A percentile compares a stretch with the other conserved stretches of the same genome.
Conservation (phyloP, 2,888 invertebrate genomes). For the Dicranocentrus wangi region DNA sequence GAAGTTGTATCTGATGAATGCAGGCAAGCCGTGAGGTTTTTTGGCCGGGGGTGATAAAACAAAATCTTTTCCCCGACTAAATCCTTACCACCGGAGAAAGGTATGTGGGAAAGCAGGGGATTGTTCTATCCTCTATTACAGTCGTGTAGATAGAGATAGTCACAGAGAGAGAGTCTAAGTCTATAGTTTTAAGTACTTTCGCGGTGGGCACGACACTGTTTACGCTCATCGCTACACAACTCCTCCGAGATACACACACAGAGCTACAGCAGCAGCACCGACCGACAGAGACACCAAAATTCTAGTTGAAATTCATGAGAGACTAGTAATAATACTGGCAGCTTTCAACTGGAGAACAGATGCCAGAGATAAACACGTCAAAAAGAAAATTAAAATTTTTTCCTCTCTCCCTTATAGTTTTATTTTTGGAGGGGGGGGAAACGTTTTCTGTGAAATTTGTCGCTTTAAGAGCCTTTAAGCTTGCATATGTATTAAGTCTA, state of each 20-base stretch:
- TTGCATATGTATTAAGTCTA: constrained; percentile 36
- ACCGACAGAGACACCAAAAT: too few species aligned
- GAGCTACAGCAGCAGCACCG: too few species aligned
- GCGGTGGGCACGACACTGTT: constrained; percentile 24
- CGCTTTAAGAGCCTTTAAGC: constrained; percentile 42
- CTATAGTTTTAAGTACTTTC: not conserved
- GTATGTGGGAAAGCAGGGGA: constrained; percentile 5
- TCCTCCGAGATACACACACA: not conserved
- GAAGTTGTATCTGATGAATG: constrained; percentile 42
- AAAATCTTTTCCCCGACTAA: constrained; percentile 35
- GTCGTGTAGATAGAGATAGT: too few species aligned
- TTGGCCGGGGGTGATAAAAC: constrained; percentile 56
- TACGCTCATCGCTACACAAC: not conserved
- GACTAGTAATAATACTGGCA: constrained; percentile 9
- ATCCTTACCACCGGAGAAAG: constrained; percentile 40
- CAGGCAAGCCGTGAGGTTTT: constrained; percentile 55
- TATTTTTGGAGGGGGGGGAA: not conserved
- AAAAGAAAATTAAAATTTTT: constrained; percentile 54
- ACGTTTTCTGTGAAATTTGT: constrained; percentile 37
- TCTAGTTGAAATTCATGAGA: constrained; percentile 50
- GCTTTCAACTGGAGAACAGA: constrained; percentile 51
- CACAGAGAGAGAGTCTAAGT: too few species aligned
- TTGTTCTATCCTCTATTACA: not conserved
- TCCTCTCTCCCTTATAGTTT: constrained; percentile 4
- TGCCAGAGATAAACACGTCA: constrained; percentile 61